These are phyloP conservation scores for Aphidius colemani DNA, from an alignment of 2,888 invertebrate species.

Conservation along the genomic window DNA sequence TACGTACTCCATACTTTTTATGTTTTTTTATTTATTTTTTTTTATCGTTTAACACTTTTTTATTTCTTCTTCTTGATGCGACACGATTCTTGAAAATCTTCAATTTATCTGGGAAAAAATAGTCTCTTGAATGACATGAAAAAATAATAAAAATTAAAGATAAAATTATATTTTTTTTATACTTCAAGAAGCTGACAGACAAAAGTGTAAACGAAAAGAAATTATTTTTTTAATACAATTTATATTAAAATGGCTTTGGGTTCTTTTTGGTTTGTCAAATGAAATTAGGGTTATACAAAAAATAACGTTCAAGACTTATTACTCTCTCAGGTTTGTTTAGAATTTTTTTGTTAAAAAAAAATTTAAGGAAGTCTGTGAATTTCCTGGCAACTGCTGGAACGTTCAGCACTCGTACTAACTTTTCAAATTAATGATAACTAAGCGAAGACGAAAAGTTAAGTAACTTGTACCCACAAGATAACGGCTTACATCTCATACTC, in stretches of 20 bases:
- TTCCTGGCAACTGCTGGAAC: no score
- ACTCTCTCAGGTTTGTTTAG: no score
- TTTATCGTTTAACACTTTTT: neutral
- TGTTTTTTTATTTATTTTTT: neutral
- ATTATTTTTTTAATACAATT: neutral
- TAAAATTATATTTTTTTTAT: no score
- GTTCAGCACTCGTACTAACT: constrained; percentile 38
- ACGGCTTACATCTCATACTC: constrained; percentile 42
- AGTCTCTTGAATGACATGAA: constrained; percentile 24
- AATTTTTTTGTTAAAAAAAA: neutral
- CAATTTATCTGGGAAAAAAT: constrained; percentile 22
- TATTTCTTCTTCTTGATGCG: constrained; percentile 12
- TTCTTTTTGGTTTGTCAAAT: no score
- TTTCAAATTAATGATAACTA: constrained; percentile 60
- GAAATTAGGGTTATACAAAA: no score
- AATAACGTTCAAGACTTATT: no score
- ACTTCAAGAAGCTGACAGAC: neutral
- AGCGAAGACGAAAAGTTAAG: constrained; percentile 44
- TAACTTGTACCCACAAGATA: constrained; percentile 50
- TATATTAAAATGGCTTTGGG: no score
- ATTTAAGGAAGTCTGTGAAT: neutral
- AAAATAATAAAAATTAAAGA: constrained; percentile 2
- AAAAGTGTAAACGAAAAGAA: neutral
- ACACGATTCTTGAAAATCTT: constrained; percentile 22
- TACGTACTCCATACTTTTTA: neutral